Percentiles rank a stretch among this genome's conserved stretches.
phyloP scores from a whole-genome alignment of 2,797 vertebrate species.

The Apogon hyalosoma region DNA sequence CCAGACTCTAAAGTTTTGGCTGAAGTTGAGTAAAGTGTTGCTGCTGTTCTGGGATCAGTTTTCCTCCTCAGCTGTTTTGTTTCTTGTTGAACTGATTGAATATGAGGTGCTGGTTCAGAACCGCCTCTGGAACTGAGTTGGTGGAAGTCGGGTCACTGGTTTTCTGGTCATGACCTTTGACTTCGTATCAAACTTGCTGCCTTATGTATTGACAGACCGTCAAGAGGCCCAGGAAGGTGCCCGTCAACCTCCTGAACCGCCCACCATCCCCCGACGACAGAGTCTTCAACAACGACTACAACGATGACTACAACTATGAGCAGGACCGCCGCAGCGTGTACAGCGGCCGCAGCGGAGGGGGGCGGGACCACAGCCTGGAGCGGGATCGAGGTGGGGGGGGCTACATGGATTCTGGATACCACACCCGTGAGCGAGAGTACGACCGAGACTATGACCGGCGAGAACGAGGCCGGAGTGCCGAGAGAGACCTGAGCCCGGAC shows the following conservation, averaged over 20 bases:
- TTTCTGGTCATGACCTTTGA: background rate
- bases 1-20: no score
- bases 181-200: background rate
- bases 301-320: slow-evolving; percentile 86
- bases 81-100: no score
- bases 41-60: no score
- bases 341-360: slow-evolving; percentile 82
- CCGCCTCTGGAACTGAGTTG: no score
- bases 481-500: slow-evolving; percentile 86
- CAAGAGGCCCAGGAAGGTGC: slow-evolving; percentile 91
- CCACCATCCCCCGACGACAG: slow-evolving; percentile 87
- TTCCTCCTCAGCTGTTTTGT: no score
- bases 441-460: slow-evolving; percentile 72
- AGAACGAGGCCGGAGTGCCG: slow-evolving; percentile 81
- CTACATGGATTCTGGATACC: slow-evolving; percentile 77
- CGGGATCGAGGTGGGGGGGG: slow-evolving; percentile 60
- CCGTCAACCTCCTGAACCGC: slow-evolving; percentile 78
- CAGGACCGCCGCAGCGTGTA: slow-evolving; percentile 89
- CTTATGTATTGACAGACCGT: slow-evolving; percentile 83
- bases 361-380: slow-evolving; percentile 82
- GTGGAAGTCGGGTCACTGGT: no score
- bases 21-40: no score
- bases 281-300: slow-evolving; percentile 89
- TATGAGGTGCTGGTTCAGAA: no score
- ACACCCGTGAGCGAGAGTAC: slow-evolving; percentile 72